These are phyloP conservation scores for Mythimna ferrago DNA, from an alignment of 2,888 invertebrate species.

Conservation along the genomic window DNA sequence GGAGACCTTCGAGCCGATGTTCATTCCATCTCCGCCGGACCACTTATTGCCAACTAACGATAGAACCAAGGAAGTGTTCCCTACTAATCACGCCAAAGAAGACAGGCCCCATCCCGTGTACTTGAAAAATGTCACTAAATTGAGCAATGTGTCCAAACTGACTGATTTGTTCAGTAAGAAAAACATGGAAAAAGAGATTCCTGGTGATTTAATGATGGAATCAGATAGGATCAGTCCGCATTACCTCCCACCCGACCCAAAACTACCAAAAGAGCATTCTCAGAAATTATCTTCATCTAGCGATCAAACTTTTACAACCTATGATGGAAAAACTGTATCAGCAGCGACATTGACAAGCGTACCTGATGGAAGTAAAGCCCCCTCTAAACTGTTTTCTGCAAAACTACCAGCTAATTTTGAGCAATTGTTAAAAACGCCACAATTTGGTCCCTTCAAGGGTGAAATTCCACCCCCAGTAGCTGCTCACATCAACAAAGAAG, in stretches of 20 bases:
- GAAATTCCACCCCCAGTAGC: constrained; percentile 91
- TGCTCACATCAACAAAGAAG: constrained; percentile 72
- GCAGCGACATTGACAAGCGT: constrained; percentile 91
- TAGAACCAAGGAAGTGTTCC: constrained; percentile 84
- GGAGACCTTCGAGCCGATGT: constrained; percentile 94
- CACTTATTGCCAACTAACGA: constrained; percentile 84
- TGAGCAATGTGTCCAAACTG: constrained; percentile 74
- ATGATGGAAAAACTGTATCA: constrained; percentile 94
- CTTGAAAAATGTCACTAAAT: constrained; percentile 79
- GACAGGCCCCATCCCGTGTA: constrained; percentile 88
- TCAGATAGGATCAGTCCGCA: constrained; percentile 93
- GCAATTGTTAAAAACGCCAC: constrained; percentile 92
- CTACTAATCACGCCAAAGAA: constrained; percentile 86
- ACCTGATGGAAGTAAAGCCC: constrained; percentile 81
- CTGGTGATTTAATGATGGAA: constrained; percentile 92
- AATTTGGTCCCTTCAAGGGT: constrained; percentile 94
- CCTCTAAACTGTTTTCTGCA: constrained; percentile 81
- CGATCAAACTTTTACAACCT: constrained; percentile 92
- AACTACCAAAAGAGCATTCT: constrained; percentile 85
- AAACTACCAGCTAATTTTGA: constrained; percentile 88
- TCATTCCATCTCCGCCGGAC: constrained; percentile 94
- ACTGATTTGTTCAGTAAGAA: constrained; percentile 82
- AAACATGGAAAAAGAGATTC: constrained; percentile 84
- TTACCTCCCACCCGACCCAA: constrained; percentile 93
- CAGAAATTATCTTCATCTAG: constrained; percentile 77